Conservation (phyloP, 1,140 invertebrate species). For the Brachionus rotundiformis region DNA sequence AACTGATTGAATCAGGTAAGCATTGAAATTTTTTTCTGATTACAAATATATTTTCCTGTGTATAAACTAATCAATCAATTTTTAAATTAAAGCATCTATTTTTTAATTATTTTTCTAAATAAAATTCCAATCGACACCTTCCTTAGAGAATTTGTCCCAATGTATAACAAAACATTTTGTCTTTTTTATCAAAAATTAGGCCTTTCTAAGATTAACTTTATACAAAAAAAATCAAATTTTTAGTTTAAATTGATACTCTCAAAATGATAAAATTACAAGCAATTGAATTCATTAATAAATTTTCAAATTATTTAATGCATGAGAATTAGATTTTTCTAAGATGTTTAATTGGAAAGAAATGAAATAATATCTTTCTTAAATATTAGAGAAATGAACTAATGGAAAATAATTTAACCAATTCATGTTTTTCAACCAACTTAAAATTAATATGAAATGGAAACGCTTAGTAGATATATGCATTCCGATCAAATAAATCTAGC, state of each 20-base stretch:
- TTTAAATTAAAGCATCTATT: neutral
- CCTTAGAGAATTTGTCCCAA: neutral
- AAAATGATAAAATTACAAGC: neutral
- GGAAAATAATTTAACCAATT: neutral
- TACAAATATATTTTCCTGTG: neutral
- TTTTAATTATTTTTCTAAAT: neutral
- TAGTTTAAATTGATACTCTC: neutral
- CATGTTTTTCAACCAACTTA: neutral
- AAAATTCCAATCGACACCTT: neutral
- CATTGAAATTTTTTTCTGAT: too few relatives aligned
- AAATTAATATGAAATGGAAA: too few relatives aligned
- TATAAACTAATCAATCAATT: slow-evolving; percentile 10
- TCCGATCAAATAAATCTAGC: neutral
- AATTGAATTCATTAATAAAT: neutral
- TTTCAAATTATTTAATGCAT: neutral
- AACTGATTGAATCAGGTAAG: neutral
- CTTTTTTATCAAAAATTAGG: too few relatives aligned
- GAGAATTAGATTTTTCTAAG: neutral
- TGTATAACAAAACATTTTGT: too few relatives aligned
- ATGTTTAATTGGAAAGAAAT: neutral
- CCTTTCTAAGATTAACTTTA: too few relatives aligned
- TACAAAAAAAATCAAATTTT: too few relatives aligned
- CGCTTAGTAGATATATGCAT: too few relatives aligned
- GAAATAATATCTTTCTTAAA: neutral
- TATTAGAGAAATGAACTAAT: neutral